A percentile compares a stretch with the other conserved stretches of the same genome.
Evolutionary conservation across 2,797 vertebrate species (phyloP).

Genomic region (Ctenochaetus hawaiiensis): DNA sequence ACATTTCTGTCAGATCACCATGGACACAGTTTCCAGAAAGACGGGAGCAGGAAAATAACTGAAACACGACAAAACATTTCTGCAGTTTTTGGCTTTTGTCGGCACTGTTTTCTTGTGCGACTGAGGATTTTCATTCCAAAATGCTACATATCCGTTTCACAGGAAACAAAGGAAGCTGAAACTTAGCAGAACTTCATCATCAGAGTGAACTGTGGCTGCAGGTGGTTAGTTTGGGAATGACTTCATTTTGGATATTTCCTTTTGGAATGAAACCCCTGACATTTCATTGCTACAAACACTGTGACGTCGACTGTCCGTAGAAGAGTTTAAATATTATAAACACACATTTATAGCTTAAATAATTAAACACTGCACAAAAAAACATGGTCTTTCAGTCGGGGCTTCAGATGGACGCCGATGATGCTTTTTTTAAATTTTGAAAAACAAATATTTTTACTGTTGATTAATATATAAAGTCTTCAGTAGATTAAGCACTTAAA

Average conservation of each 20-base stretch:
- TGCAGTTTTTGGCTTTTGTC: slow-evolving; percentile 38
- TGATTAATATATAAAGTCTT: background rate
- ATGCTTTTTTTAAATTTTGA: background rate
- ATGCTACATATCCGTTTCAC: slow-evolving; percentile 41
- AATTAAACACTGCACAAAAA: background rate
- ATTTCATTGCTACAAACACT: too few species aligned
- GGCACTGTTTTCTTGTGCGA: background rate
- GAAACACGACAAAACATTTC: background rate
- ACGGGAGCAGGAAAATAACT: slow-evolving; percentile 4
- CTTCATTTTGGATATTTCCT: slow-evolving; percentile 4
- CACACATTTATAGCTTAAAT: background rate
- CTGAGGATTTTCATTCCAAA: slow-evolving; percentile 49
- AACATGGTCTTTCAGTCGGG: too few species aligned
- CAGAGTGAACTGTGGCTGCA: too few species aligned
- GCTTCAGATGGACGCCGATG: background rate
- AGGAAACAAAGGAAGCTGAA: background rate
- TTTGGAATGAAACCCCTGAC: slow-evolving; percentile 41
- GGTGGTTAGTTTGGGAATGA: background rate
- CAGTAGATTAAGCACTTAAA: background rate
- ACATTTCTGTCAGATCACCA: background rate
- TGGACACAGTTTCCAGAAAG: too few species aligned
- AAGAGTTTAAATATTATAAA: too few species aligned
- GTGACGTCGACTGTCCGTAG: too few species aligned
- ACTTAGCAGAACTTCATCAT: background rate
- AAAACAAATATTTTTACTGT: background rate